Conservation (phyloP, 2,888 invertebrate species). For the Microctonus aethiopoides region DNA sequence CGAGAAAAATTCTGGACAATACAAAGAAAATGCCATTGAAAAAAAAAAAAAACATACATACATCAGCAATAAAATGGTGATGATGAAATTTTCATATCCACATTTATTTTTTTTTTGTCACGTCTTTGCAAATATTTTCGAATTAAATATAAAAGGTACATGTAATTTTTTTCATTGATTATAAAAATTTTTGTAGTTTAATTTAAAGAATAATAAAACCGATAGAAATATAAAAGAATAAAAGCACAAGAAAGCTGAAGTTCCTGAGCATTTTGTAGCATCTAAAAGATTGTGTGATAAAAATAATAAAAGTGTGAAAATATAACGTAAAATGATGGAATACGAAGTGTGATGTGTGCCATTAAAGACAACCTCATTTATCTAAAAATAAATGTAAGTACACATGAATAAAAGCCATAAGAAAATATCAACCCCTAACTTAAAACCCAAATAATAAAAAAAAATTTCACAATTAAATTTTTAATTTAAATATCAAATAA, state of each 20-base stretch:
- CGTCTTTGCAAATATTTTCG: no score
- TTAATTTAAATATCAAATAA: no score
- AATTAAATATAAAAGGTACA: no score
- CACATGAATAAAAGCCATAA: slow-evolving; percentile 40
- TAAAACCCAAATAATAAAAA: no score
- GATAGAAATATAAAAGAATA: neutral
- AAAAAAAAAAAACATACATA: neutral
- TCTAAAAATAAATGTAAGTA: slow-evolving; percentile 53
- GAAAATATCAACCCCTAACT: slow-evolving; percentile 7
- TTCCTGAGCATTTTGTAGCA: neutral
- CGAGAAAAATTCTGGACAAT: no score
- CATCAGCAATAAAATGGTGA: no score
- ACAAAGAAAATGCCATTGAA: neutral
- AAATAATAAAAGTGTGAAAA: neutral
- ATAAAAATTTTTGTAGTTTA: no score
- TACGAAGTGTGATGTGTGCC: slow-evolving; percentile 19
- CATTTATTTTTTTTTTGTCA: no score
- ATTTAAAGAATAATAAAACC: no score
- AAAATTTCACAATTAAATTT: no score
- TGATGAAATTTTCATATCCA: no score
- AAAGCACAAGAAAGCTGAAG: neutral
- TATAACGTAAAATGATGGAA: neutral
- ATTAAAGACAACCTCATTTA: slow-evolving; percentile 48
- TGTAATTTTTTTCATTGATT: no score
- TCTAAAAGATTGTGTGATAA: neutral